These are phyloP conservation scores for Agapetus fuscipes DNA, from an alignment of 2,888 invertebrate species.

Conservation along the genomic window DNA sequence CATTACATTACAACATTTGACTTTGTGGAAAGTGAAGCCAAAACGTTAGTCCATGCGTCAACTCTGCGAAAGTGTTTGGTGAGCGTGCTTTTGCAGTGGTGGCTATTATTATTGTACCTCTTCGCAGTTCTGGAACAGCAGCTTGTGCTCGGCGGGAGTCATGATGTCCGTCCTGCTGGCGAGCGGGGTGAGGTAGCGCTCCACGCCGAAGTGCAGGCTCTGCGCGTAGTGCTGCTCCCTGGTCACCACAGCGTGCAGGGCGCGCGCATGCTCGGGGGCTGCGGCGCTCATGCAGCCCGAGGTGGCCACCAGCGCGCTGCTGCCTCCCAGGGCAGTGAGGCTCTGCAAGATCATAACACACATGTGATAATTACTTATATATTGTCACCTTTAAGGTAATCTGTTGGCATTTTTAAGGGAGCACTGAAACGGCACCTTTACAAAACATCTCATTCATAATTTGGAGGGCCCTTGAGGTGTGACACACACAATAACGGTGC, in stretches of 20 bases:
- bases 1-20: too few species aligned
- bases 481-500: too few species aligned
- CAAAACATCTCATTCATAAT: too few species aligned
- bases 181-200: slow-evolving; percentile 66
- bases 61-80: too few species aligned
- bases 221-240: slow-evolving; percentile 73
- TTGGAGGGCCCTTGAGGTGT: too few species aligned
- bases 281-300: slow-evolving; percentile 4
- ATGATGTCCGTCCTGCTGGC: slow-evolving; percentile 68
- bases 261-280: slow-evolving; percentile 31
- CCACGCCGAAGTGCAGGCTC: slow-evolving; percentile 67
- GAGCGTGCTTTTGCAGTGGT: too few species aligned
- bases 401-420: too few species aligned
- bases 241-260: slow-evolving; percentile 64
- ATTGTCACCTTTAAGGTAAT: too few species aligned
- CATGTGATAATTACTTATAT: too few species aligned
- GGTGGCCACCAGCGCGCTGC: slow-evolving; percentile 3
- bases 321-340: slow-evolving; percentile 13
- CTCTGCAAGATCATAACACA: slow-evolving; percentile 12
- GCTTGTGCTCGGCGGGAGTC: slow-evolving; percentile 64
- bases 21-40: too few species aligned
- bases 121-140: slow-evolving; percentile 77
- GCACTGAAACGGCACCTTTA: too few species aligned
- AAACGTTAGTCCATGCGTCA: too few species aligned
- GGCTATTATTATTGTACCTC: slow-evolving; percentile 50